Evolutionary conservation across 2,113 vertebrate species (phyloP).

Genomic region (Oxyura jamaicensis): DNA sequence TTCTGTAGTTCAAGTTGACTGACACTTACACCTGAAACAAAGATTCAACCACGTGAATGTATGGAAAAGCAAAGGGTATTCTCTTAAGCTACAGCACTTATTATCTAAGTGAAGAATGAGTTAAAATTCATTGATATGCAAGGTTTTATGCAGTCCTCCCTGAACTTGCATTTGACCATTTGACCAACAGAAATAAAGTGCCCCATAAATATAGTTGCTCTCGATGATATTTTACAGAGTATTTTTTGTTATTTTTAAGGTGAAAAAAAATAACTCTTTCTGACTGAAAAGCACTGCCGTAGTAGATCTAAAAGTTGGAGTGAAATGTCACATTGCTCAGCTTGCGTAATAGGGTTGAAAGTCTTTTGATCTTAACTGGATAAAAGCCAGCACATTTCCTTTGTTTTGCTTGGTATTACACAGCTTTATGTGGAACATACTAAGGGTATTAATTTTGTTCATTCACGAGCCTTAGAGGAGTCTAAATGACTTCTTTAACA

Average conservation of each 20-base stretch:
- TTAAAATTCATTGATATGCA: neutral
- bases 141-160: neutral
- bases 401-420: conserved; percentile 23
- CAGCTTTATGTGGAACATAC: neutral
- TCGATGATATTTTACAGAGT: neutral
- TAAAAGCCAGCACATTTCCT: conserved; percentile 47
- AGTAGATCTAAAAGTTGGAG: neutral
- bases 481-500: neutral
- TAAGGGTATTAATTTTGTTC: conserved; percentile 24
- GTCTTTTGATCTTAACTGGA: conserved; percentile 30
- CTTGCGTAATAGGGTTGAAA: neutral
- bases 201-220: neutral
- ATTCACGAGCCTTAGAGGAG: neutral
- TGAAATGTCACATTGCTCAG: neutral
- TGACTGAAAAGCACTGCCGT: neutral
- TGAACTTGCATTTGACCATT: neutral
- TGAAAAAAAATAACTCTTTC: neutral
- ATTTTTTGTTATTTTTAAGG: neutral
- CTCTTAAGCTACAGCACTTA: neutral
- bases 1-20: neutral
- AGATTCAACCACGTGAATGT: accelerated
- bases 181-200: neutral
- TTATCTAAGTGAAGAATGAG: neutral
- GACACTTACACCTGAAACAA: neutral
- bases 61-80: neutral